These are phyloP conservation scores for Psammodynastes pulverulentus DNA, from an alignment of 2,113 vertebrate species.

Conservation along the genomic window DNA sequence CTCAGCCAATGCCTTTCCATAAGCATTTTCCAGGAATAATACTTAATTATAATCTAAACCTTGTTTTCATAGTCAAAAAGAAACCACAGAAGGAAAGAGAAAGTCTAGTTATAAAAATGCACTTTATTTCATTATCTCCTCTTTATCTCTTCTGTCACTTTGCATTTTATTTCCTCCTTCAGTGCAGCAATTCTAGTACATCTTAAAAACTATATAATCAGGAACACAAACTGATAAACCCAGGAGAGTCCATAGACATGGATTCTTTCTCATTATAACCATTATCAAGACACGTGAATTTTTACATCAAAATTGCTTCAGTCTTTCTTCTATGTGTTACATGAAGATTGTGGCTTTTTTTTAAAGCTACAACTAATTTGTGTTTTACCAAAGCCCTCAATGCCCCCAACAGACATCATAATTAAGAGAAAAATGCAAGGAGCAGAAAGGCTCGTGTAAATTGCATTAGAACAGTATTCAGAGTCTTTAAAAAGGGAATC, in stretches of 20 bases:
- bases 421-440: constrained; percentile 27
- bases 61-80: constrained; percentile 26
- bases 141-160: constrained; percentile 65
- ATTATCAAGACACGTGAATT: not conserved
- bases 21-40: constrained; percentile 40
- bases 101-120: constrained; percentile 55
- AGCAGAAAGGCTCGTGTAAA: constrained; percentile 24
- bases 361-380: constrained; percentile 29
- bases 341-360: constrained; percentile 26
- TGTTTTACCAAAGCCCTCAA: constrained; percentile 44
- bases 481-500: constrained; percentile 24
- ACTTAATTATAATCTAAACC: constrained; percentile 47
- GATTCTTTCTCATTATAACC: constrained; percentile 20
- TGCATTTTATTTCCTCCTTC: constrained; percentile 65
- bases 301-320: constrained; percentile 43
- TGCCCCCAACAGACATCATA: constrained; percentile 34
- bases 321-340: constrained; percentile 33
- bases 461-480: constrained; percentile 35
- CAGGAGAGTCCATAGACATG: constrained; percentile 47
- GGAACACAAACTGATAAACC: constrained; percentile 54
- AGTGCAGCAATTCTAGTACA: constrained; percentile 64
- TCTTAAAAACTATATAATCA: constrained; percentile 52
- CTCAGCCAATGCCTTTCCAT: constrained; percentile 31
- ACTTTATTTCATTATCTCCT: constrained; percentile 61
- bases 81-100: not conserved